Evolutionary conservation across 2,113 vertebrate species (phyloP), one percentile per base, ranked within the genome.

Genomic region (Osmerus mordax): DNA sequence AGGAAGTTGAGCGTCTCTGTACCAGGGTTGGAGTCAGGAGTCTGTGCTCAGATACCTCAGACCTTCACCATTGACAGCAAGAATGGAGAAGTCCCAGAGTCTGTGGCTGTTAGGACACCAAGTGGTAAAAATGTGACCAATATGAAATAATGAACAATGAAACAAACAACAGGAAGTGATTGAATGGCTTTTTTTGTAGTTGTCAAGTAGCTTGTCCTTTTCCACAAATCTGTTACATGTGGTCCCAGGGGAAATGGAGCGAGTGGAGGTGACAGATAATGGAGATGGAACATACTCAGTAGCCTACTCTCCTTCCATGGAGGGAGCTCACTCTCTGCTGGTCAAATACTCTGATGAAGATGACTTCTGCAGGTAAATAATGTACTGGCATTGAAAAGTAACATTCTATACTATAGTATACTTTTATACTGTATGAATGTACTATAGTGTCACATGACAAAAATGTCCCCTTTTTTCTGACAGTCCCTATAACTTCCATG

Each of bases 291-390:
- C 90, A 6, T 91, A 94, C 65, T 92, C 90, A 0, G 92, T 94
- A 56, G 81, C 89, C 51, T 94, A 94, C 28, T 94, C 92, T 13
- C 93, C 93, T 2, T 88, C 84, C 0, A 90, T 93, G 72, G 93
- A 95, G 68, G 94, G 93, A 3, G 92, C 91, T 0, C 92, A 94
- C 53, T 88, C 91, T 70, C 78, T 95, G 54, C 87, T 92, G 2
- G 89, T 95, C 66, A 93, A 93, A 83, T 94, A 95, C 6, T 91
- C 89, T 19, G 90, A 92, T 75, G 93, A 94, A 81, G 92, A 94
- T 65, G 91, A 94, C 72, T 91, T 92, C 77, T 90, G 92, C 65
- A 94, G 93, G 93, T 94, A 89, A 90, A 5, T 47, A 47, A 47
- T 11, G 41, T 47, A 47, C 41, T 47, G 41, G 9, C 7, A 2